Percentiles rank a stretch among this genome's conserved stretches.
Evolutionary conservation across 92 coral and sea anemone genomes (phyloP).

Genomic region (Zoanthus sociatus): DNA sequence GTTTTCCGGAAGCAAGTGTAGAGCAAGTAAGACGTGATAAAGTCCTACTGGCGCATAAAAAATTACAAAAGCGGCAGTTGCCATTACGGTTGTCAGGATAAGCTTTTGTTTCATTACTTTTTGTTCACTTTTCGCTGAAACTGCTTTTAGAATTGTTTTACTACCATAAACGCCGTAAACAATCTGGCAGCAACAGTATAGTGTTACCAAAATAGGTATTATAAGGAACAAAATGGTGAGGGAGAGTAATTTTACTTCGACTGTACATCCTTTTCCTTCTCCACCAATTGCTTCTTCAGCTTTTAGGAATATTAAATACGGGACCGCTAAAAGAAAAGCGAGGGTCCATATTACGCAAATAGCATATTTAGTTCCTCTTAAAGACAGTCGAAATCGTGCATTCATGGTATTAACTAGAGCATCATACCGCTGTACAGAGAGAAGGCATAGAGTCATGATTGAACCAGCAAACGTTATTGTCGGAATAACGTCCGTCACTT

Average conservation of each 20-base stretch:
- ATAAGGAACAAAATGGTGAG: not conserved
- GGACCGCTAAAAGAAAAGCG: not conserved
- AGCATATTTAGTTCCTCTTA: not conserved
- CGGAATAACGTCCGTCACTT: not conserved
- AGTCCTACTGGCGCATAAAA: not conserved
- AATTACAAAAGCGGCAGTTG: not conserved
- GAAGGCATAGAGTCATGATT: not conserved
- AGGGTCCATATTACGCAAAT: not conserved
- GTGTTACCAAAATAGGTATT: not conserved
- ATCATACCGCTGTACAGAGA: not conserved
- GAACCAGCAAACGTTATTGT: not conserved
- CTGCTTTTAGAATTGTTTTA: not conserved
- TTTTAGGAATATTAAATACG: too few relatives aligned
- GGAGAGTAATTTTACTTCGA: too few relatives aligned
- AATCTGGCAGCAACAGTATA: not conserved
- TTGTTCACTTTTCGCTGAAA: constrained; percentile 4
- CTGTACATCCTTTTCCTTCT: too few relatives aligned
- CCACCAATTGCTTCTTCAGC: too few relatives aligned
- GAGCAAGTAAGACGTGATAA: not conserved
- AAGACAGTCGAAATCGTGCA: not conserved
- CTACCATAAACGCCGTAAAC: constrained; percentile 4
- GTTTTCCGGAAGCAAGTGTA: not conserved
- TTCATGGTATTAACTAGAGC: constrained; percentile 15
- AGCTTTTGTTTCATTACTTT: not conserved
- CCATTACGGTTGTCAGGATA: not conserved